A percentile compares a stretch with the other conserved stretches of the same genome.
Evolutionary conservation across 2,113 vertebrate species (phyloP).

Genomic region (Rhinopomastus cyanomelas): DNA sequence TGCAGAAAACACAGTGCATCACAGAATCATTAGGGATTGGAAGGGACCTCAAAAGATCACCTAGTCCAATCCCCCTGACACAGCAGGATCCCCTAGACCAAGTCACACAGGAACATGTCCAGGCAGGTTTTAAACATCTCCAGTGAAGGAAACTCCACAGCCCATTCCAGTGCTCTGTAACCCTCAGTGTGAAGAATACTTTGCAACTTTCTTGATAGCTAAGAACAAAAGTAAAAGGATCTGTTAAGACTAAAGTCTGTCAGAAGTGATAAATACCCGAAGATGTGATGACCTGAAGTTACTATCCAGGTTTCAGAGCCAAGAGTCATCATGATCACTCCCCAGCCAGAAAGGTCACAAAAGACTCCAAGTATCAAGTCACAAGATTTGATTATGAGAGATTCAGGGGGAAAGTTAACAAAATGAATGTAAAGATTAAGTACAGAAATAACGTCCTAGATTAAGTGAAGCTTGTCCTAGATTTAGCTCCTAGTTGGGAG

Average conservation of each 20-base stretch:
- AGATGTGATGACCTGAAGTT: slow-evolving; percentile 10
- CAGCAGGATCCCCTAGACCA: too few species aligned
- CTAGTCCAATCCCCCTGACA: too few species aligned
- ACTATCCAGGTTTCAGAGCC: not conserved
- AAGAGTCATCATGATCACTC: not conserved
- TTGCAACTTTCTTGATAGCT: slow-evolving; percentile 25
- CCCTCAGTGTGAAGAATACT: too few species aligned
- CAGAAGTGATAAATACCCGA: not conserved
- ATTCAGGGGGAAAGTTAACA: slow-evolving; percentile 9
- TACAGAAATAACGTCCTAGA: not conserved
- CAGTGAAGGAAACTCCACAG: too few species aligned
- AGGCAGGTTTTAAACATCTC: too few species aligned
- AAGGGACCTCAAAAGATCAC: too few species aligned
- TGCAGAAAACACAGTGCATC: rapidly evolving
- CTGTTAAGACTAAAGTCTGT: slow-evolving; percentile 6
- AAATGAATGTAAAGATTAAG: slow-evolving; percentile 7
- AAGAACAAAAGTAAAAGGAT: not conserved
- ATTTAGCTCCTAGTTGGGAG: too few species aligned
- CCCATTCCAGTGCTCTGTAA: too few species aligned
- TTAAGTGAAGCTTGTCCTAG: too few species aligned
- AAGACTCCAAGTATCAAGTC: not conserved
- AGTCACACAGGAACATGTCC: too few species aligned
- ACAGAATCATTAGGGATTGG: too few species aligned
- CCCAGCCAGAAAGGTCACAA: not conserved
- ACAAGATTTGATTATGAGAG: slow-evolving; percentile 8